Evolutionary conservation across 1,140 invertebrate species (phyloP).

Genomic region (Solenopsis invicta): DNA sequence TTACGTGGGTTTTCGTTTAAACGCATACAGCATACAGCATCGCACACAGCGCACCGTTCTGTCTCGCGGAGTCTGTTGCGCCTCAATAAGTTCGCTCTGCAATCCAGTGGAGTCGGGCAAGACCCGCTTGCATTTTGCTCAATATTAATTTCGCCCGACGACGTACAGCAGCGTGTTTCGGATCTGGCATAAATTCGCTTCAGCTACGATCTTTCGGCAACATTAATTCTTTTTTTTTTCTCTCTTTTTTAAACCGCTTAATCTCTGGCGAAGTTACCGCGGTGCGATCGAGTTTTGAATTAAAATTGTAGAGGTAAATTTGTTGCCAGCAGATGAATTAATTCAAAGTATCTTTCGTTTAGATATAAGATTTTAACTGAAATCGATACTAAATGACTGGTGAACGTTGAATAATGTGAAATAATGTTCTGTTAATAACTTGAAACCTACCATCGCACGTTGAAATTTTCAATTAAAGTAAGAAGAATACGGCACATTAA

Average conservation of each 20-base stretch:
- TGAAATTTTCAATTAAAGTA: constrained; percentile 7
- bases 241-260: background rate
- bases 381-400: background rate
- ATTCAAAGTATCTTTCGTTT: background rate
- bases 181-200: background rate
- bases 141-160: constrained; percentile 46
- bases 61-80: constrained; percentile 18
- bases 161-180: background rate
- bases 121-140: constrained; percentile 38
- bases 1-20: constrained; percentile 58
- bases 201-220: background rate
- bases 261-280: background rate
- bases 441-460: background rate
- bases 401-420: background rate
- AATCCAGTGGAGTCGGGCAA: constrained; percentile 13
- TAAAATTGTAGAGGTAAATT: background rate
- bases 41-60: background rate
- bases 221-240: too few species aligned
- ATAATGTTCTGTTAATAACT: constrained; percentile 5
- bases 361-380: background rate
- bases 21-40: background rate
- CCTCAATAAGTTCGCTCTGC: constrained; percentile 25
- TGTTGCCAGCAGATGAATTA: background rate
- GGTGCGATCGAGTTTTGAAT: background rate
- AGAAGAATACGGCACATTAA: background rate